Conservation (phyloP, 2,888 invertebrate genomes). For the Andrena haemorrhoa region DNA sequence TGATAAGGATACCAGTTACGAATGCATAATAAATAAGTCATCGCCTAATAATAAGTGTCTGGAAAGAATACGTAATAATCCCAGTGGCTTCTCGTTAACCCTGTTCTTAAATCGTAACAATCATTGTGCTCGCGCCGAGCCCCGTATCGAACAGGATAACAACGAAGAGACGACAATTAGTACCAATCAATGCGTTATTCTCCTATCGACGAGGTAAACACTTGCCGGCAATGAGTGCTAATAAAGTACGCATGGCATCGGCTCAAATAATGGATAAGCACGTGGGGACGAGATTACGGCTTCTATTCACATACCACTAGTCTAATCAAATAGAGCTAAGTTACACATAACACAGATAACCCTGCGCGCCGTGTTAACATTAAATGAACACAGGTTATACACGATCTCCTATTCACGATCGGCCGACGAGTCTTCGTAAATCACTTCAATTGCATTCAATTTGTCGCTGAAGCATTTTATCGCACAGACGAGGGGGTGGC, state of each 20-base stretch:
- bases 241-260: conserved; percentile 45
- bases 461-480: conserved; percentile 20
- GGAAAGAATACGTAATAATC: not conserved
- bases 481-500: conserved; percentile 4
- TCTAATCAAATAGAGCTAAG: conserved; percentile 9
- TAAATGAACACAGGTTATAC: conserved; percentile 18
- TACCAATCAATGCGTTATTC: conserved; percentile 49
- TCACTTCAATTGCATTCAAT: conserved; percentile 43
- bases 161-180: conserved; percentile 37
- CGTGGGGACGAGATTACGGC: conserved; percentile 48
- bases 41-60: too few species aligned
- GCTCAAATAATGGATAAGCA: conserved; percentile 55
- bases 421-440: conserved; percentile 20
- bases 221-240: conserved; percentile 53
- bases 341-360: not conserved
- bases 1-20: too few species aligned
- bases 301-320: conserved; percentile 30
- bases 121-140: not conserved
- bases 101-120: not conserved
- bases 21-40: too few species aligned
- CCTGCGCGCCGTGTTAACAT: conserved; percentile 3
- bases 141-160: conserved; percentile 12
- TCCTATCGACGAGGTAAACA: conserved; percentile 49
- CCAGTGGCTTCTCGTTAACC: not conserved
- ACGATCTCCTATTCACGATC: conserved; percentile 9